Evolutionary conservation across 2,888 invertebrate species (phyloP).

Genomic region (Xylota sylvarum): DNA sequence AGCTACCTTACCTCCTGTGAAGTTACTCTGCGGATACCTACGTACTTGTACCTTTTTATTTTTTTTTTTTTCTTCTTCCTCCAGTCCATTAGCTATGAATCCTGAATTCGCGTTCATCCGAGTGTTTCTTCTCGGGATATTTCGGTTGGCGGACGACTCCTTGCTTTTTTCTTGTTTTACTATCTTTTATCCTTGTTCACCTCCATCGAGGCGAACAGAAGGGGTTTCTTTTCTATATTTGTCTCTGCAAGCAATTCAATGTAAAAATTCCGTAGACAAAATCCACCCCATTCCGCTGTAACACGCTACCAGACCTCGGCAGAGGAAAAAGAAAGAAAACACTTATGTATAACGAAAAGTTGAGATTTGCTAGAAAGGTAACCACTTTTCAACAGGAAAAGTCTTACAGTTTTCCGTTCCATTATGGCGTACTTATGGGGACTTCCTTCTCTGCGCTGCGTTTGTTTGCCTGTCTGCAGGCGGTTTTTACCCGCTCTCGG

Average conservation of each 20-base stretch:
- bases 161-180: slow-evolving; percentile 41
- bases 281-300: background rate
- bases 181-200: slow-evolving; percentile 39
- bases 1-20: slow-evolving; percentile 29
- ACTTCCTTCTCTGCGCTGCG: slow-evolving; percentile 27
- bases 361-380: slow-evolving; percentile 64
- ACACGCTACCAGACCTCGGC: too few relatives aligned
- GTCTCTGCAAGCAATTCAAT: slow-evolving; percentile 50
- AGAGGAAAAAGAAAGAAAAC: background rate
- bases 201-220: slow-evolving; percentile 35
- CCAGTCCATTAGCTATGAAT: slow-evolving; percentile 73
- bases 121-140: slow-evolving; percentile 63
- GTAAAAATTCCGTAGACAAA: slow-evolving; percentile 35
- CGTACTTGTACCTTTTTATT: too few relatives aligned
- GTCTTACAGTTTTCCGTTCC: slow-evolving; percentile 65
- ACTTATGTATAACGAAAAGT: slow-evolving; percentile 49
- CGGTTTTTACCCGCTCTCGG: background rate
- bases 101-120: slow-evolving; percentile 70
- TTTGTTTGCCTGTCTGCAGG: slow-evolving; percentile 16
- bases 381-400: slow-evolving; percentile 72
- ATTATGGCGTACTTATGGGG: slow-evolving; percentile 60
- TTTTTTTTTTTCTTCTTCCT: slow-evolving; percentile 39
- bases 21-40: slow-evolving; percentile 52
- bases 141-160: slow-evolving; percentile 41
- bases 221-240: slow-evolving; percentile 54